These are phyloP conservation scores for Limnephilus rhombicus DNA, from an alignment of 2,888 invertebrate genomes.

Conservation along the genomic window DNA sequence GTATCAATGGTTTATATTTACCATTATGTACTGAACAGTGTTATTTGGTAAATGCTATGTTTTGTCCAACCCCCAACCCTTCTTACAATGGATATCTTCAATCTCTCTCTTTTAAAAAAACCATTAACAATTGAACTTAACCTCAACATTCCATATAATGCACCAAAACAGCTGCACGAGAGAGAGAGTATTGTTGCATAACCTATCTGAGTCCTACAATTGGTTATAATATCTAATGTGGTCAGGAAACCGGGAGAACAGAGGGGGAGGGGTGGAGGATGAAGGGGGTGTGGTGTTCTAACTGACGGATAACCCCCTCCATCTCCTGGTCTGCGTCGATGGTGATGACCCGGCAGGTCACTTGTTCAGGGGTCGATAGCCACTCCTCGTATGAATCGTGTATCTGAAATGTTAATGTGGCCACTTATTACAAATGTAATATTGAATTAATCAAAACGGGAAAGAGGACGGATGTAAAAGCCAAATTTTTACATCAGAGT, in stretches of 20 bases:
- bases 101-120: background rate
- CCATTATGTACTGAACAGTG: too few species aligned
- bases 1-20: too few species aligned
- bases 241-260: too few species aligned
- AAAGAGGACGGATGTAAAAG: too few species aligned
- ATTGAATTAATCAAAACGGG: too few species aligned
- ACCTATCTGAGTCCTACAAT: background rate
- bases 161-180: background rate
- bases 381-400: slow-evolving; percentile 75
- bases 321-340: slow-evolving; percentile 74
- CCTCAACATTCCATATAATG: background rate
- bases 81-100: too few species aligned
- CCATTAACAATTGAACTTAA: background rate
- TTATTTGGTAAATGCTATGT: background rate
- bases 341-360: slow-evolving; percentile 75
- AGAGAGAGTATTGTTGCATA: background rate
- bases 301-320: slow-evolving; percentile 71
- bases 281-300: slow-evolving; percentile 74
- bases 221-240: too few species aligned
- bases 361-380: slow-evolving; percentile 71
- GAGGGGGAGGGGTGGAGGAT: slow-evolving; percentile 67
- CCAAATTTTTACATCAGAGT: too few species aligned
- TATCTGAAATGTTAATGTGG: slow-evolving; percentile 69
- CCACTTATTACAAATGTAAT: background rate
- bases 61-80: too few species aligned